A percentile compares a stretch with the other conserved stretches of the same genome.
Evolutionary conservation across 2,113 vertebrate species (phyloP).

Genomic region (Callipepla californica): DNA sequence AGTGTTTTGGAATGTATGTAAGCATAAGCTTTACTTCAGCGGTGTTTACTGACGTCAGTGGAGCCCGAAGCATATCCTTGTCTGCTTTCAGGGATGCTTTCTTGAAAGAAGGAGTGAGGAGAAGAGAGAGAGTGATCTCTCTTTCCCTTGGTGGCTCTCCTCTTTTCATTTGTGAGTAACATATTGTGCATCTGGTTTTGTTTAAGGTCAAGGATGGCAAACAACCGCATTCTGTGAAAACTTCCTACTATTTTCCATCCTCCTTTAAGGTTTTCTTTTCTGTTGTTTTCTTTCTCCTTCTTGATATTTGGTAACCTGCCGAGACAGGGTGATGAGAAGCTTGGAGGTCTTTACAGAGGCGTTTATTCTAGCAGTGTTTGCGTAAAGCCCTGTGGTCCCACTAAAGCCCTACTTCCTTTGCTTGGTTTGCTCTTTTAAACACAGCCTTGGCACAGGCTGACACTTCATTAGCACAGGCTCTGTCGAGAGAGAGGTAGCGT

Average conservation of each 20-base stretch:
- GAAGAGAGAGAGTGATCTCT: not conserved
- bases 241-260: slow-evolving; percentile 23
- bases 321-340: slow-evolving; percentile 35
- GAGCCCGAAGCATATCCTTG: slow-evolving; percentile 18
- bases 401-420: not conserved
- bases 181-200: slow-evolving; percentile 17
- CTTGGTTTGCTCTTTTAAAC: slow-evolving; percentile 33
- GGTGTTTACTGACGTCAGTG: slow-evolving; percentile 2
- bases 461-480: slow-evolving; percentile 1
- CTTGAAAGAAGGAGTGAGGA: not conserved
- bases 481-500: not conserved
- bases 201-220: slow-evolving; percentile 37
- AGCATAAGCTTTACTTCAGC: slow-evolving; percentile 36
- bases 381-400: slow-evolving; percentile 6
- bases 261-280: not conserved
- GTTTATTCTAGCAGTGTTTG: slow-evolving; percentile 1
- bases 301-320: slow-evolving; percentile 27
- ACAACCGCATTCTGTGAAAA: slow-evolving; percentile 28
- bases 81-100: slow-evolving; percentile 27
- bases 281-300: not conserved
- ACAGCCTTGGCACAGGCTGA: not conserved
- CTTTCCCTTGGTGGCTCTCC: not conserved
- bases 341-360: not conserved
- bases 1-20: not conserved
- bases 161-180: slow-evolving; percentile 39